Evolutionary conservation across 2,113 vertebrate species (phyloP).

Genomic region (Azemiops feae): DNA sequence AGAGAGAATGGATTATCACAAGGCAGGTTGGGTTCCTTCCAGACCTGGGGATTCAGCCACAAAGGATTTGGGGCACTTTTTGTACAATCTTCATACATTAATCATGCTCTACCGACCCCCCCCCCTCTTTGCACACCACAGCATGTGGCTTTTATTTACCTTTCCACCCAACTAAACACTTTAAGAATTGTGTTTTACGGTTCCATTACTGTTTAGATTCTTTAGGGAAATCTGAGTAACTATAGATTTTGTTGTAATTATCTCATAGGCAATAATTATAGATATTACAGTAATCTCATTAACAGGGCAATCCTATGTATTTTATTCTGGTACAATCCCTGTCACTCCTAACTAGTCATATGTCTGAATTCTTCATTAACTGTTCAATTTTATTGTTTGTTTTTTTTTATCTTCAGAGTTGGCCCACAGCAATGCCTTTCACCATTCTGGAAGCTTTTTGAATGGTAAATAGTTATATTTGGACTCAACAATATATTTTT

Average conservation of each 20-base stretch:
- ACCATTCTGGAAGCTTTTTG: background rate
- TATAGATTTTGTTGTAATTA: conserved; percentile 32
- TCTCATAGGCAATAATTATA: background rate
- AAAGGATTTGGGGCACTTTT: background rate
- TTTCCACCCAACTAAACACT: background rate
- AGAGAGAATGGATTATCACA: background rate
- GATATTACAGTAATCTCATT: background rate
- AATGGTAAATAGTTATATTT: conserved; percentile 27
- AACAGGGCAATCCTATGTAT: background rate
- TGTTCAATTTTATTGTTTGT: conserved; percentile 20
- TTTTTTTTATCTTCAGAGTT: conserved; percentile 4
- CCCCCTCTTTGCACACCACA: background rate
- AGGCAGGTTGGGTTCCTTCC: background rate
- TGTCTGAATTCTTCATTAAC: background rate
- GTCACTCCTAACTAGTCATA: background rate
- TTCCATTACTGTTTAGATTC: conserved; percentile 30
- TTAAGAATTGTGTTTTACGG: conserved; percentile 9
- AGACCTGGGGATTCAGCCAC: background rate
- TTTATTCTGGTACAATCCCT: background rate
- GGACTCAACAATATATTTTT: conserved; percentile 19
- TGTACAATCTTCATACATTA: background rate
- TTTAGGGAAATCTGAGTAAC: conserved; percentile 2
- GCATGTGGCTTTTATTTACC: background rate
- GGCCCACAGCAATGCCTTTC: conserved; percentile 1
- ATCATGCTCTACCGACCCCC: background rate